phyloP scores from a whole-genome alignment of 2,113 vertebrate species.

The Jacana jacana region DNA sequence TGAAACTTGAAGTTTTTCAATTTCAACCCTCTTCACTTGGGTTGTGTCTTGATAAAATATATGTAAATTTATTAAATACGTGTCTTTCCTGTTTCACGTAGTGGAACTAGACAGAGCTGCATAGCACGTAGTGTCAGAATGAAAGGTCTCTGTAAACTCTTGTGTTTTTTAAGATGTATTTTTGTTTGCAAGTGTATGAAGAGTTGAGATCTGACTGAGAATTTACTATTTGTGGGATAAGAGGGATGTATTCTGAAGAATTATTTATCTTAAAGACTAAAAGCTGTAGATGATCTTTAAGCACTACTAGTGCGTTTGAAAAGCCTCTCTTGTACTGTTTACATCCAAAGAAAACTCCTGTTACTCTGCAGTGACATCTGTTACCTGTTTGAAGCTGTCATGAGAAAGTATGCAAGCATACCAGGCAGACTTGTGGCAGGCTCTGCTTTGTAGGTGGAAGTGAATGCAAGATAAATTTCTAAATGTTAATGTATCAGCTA shows the following conservation, averaged over 20 bases:
- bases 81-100: neutral
- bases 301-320: slow-evolving; percentile 49
- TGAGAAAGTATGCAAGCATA: neutral
- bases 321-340: slow-evolving; percentile 3
- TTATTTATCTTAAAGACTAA: neutral
- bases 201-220: no score
- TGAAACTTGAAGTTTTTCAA: slow-evolving; percentile 9
- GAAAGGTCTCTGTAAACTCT: neutral
- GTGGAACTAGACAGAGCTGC: neutral
- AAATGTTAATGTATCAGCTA: neutral
- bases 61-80: neutral
- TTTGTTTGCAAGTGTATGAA: slow-evolving; percentile 1
- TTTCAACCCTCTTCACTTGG: neutral
- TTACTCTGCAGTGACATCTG: neutral
- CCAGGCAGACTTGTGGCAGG: neutral
- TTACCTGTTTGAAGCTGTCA: slow-evolving; percentile 5
- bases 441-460: slow-evolving; percentile 25
- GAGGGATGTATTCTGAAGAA: neutral
- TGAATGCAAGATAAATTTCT: slow-evolving; percentile 19
- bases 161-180: neutral
- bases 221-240: neutral
- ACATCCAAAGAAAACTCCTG: neutral
- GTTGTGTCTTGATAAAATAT: neutral
- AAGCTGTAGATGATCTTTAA: slow-evolving; percentile 30
- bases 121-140: neutral